A percentile compares a stretch with the other conserved stretches of the same genome.
Evolutionary conservation across 2,888 invertebrate genomes (phyloP).

Genomic region (Pimpla rufipes): DNA sequence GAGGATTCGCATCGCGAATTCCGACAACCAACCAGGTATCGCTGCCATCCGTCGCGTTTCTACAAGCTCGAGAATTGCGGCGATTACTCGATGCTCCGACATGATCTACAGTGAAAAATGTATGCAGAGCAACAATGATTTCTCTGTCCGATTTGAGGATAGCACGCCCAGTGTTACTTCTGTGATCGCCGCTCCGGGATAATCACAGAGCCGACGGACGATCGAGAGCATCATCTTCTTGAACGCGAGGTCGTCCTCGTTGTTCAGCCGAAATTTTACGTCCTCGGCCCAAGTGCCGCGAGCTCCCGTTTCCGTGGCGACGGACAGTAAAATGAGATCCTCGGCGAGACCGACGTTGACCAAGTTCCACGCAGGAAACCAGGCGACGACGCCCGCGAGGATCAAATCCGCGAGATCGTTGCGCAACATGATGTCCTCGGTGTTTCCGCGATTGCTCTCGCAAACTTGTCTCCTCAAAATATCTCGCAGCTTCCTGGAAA

Average conservation of each 20-base stretch:
- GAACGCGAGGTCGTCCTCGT: slow-evolving; percentile 78
- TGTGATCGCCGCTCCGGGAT: slow-evolving; percentile 67
- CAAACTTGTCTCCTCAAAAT: slow-evolving; percentile 75
- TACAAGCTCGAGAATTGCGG: slow-evolving; percentile 73
- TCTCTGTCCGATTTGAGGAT: neutral
- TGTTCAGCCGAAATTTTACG: slow-evolving; percentile 73
- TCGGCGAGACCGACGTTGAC: slow-evolving; percentile 76
- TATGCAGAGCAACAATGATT: neutral
- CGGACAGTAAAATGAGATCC: slow-evolving; percentile 78
- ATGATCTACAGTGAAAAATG: slow-evolving; percentile 74
- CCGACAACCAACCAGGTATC: slow-evolving; percentile 77
- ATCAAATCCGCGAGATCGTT: slow-evolving; percentile 79
- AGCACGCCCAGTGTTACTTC: slow-evolving; percentile 70
- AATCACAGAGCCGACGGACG: slow-evolving; percentile 74
- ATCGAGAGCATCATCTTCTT: slow-evolving; percentile 80
- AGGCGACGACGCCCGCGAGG: slow-evolving; percentile 73
- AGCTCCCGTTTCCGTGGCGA: slow-evolving; percentile 75
- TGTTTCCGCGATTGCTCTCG: slow-evolving; percentile 61
- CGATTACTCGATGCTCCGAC: slow-evolving; percentile 70
- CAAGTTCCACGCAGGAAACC: slow-evolving; percentile 77
- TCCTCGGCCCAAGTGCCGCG: slow-evolving; percentile 77
- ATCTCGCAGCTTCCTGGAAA: slow-evolving; percentile 77
- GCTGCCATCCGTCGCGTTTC: slow-evolving; percentile 67
- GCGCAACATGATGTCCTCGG: slow-evolving; percentile 77
- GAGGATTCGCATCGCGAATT: slow-evolving; percentile 76